Evolutionary conservation across 2,888 invertebrate genomes (phyloP).

Genomic region (Anticlea derivata): DNA sequence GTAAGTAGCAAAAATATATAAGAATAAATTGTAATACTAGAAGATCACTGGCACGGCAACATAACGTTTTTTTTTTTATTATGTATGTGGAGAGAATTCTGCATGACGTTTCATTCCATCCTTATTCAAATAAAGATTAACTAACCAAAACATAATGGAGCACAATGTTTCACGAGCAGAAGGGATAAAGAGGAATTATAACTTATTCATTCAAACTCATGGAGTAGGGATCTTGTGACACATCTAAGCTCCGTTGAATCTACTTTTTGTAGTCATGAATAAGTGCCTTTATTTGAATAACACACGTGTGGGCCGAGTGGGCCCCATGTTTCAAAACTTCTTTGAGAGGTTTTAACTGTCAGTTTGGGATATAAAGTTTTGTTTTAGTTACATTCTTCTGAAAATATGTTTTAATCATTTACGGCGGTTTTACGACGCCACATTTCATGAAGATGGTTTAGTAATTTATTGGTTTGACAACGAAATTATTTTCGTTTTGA

Average conservation of each 20-base stretch:
- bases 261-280: slow-evolving; percentile 34
- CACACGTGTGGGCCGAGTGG: slow-evolving; percentile 37
- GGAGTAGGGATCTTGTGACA: slow-evolving; percentile 22
- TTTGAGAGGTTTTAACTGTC: slow-evolving; percentile 31
- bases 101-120: too few species aligned
- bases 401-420: slow-evolving; percentile 14
- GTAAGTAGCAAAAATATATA: neutral
- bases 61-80: neutral
- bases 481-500: slow-evolving; percentile 14
- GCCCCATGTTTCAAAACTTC: slow-evolving; percentile 27
- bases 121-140: too few species aligned
- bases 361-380: slow-evolving; percentile 18
- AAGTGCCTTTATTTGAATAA: slow-evolving; percentile 29
- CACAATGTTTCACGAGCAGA: slow-evolving; percentile 10
- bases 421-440: slow-evolving; percentile 19
- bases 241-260: slow-evolving; percentile 32
- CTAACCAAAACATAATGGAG: slow-evolving; percentile 18
- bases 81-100: too few species aligned
- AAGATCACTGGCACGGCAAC: too few species aligned
- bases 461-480: slow-evolving; percentile 19
- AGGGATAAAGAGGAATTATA: slow-evolving; percentile 30
- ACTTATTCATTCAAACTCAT: slow-evolving; percentile 32
- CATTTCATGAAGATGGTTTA: slow-evolving; percentile 22
- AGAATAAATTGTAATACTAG: too few species aligned
- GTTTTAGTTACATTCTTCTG: slow-evolving; percentile 6